A percentile compares a stretch with the other conserved stretches of the same genome.
These are phyloP conservation scores for Aptenodytes forsteri DNA, from an alignment of 2,113 vertebrate genomes.

Conservation along the genomic window DNA sequence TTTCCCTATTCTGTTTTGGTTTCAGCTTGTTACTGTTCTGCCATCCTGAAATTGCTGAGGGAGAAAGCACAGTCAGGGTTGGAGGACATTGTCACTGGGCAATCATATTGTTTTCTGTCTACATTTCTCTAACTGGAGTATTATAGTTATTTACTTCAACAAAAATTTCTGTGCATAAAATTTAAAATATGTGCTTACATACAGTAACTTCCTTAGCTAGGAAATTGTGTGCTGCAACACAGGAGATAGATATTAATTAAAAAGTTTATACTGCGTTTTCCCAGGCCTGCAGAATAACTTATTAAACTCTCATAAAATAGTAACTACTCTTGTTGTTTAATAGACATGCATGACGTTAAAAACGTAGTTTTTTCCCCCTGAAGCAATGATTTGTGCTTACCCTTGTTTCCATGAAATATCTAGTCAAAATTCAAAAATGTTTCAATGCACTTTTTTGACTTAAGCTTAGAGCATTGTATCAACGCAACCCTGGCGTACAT, in stretches of 20 bases:
- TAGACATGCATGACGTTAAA: neutral
- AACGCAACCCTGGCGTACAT: rapidly evolving
- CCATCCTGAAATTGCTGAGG: neutral
- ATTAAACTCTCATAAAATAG: neutral
- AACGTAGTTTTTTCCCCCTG: neutral
- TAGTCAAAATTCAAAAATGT: neutral
- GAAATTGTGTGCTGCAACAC: neutral
- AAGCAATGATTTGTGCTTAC: neutral
- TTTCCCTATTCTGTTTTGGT: neutral
- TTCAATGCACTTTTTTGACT: neutral
- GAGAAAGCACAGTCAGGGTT: neutral
- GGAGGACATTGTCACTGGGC: neutral
- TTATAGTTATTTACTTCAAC: neutral
- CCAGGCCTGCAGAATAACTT: neutral
- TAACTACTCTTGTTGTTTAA: neutral
- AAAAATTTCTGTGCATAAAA: neutral
- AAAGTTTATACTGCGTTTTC: neutral
- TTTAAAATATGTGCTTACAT: neutral
- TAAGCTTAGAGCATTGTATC: neutral
- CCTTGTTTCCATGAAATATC: neutral
- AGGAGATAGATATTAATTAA: neutral
- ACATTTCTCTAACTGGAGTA: neutral
- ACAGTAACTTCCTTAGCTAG: neutral
- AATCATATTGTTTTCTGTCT: neutral
- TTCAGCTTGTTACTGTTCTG: neutral